A percentile compares a stretch with the other conserved stretches of the same genome.
Evolutionary conservation across 2,888 invertebrate species (phyloP).

Genomic region (Paralinhomoeus sp.): DNA sequence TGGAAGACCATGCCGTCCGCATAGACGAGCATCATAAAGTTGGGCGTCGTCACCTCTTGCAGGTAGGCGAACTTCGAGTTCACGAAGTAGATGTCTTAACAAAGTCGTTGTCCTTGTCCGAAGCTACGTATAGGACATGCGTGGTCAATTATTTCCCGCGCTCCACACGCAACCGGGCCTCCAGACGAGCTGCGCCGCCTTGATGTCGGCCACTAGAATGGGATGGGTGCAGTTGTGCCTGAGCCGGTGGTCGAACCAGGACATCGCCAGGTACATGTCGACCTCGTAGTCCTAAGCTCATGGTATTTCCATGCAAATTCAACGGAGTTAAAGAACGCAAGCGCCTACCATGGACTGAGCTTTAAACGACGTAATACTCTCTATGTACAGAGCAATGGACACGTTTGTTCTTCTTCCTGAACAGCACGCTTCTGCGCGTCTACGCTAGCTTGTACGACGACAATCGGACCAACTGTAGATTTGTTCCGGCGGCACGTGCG

Average conservation of each 20-base stretch:
- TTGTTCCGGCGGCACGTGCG: too few species aligned
- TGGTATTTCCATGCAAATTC: too few species aligned
- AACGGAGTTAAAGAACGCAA: too few species aligned
- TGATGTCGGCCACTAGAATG: slow-evolving; percentile 12
- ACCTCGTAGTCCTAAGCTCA: slow-evolving; percentile 25
- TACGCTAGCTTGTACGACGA: too few species aligned
- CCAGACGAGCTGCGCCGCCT: slow-evolving; percentile 4
- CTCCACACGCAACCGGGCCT: too few species aligned
- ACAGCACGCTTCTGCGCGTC: too few species aligned
- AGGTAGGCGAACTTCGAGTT: slow-evolving; percentile 24
- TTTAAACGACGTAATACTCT: slow-evolving; percentile 24
- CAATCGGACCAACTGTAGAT: too few species aligned
- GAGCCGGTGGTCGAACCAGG: slow-evolving; percentile 21
- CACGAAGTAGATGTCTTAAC: slow-evolving; percentile 19
- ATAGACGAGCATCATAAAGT: slow-evolving; percentile 17
- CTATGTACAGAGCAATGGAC: slow-evolving; percentile 22
- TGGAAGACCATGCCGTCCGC: slow-evolving; percentile 24
- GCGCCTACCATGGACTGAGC: slow-evolving; percentile 22
- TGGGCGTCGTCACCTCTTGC: slow-evolving; percentile 13
- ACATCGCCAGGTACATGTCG: slow-evolving; percentile 24
- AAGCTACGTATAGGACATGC: too few species aligned
- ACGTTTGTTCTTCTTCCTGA: too few species aligned
- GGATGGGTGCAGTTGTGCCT: slow-evolving; percentile 24
- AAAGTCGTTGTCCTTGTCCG: too few species aligned
- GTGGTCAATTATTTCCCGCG: too few species aligned